These are phyloP conservation scores for Abrostola tripartita DNA, from an alignment of 2,888 invertebrate genomes.

Conservation along the genomic window DNA sequence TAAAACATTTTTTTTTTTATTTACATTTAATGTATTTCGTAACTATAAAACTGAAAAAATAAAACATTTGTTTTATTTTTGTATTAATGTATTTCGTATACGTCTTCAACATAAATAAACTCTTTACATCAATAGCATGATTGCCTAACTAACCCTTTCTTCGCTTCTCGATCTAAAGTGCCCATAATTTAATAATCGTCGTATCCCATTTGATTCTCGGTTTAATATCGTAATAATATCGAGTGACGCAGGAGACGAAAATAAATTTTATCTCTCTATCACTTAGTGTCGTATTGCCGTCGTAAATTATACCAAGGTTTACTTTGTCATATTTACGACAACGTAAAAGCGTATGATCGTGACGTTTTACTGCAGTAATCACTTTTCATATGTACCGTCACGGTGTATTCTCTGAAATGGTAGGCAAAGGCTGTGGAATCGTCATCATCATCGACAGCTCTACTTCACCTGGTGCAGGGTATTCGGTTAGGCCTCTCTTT, in stretches of 20 bases:
- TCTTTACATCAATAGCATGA: no score
- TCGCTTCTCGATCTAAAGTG: conserved; percentile 15
- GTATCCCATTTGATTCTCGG: conserved; percentile 55
- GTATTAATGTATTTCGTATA: no score
- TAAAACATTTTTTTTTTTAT: no score
- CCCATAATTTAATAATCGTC: conserved; percentile 51
- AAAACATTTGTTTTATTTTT: no score
- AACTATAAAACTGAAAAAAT: no score
- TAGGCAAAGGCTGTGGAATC: no score
- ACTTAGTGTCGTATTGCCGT: conserved; percentile 80
- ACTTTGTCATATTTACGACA: conserved; percentile 81
- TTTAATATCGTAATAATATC: conserved; percentile 61
- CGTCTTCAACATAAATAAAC: no score
- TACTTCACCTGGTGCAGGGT: no score
- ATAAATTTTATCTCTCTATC: conserved; percentile 79
- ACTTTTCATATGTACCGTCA: conserved; percentile 47
- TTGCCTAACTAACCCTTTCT: conserved; percentile 23
- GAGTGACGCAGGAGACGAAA: conserved; percentile 59
- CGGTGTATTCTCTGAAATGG: no score
- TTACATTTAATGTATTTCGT: no score
- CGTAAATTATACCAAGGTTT: conserved; percentile 83
- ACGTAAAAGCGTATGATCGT: conserved; percentile 57
- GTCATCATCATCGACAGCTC: no score
- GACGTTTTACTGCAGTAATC: conserved; percentile 60
- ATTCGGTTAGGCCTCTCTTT: no score